Conservation (phyloP, 2,113 vertebrate species). For the Callorhinus ursinus region DNA sequence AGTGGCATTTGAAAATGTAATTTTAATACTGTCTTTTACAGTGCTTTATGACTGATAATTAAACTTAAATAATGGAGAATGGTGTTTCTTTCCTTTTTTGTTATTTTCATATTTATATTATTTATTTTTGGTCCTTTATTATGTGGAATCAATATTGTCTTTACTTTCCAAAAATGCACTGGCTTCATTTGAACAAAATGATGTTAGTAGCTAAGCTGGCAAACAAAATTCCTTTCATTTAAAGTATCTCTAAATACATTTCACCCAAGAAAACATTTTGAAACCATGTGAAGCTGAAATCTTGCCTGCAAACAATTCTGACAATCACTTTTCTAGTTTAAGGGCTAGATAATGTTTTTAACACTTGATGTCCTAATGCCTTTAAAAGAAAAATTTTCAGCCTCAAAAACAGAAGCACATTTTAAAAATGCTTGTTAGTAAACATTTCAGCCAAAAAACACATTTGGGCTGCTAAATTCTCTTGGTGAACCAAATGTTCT, state of each 20-base stretch:
- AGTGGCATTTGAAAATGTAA: constrained; percentile 22
- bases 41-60: background rate
- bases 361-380: constrained; percentile 67
- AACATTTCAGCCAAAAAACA: constrained; percentile 67
- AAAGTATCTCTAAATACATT: constrained; percentile 62
- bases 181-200: constrained; percentile 40
- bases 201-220: constrained; percentile 39
- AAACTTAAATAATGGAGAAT: background rate
- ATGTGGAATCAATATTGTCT: constrained; percentile 22
- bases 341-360: constrained; percentile 71
- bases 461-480: constrained; percentile 72
- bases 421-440: constrained; percentile 66
- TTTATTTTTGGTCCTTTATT: background rate
- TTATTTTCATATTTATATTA: constrained; percentile 24
- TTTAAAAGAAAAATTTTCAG: constrained; percentile 73
- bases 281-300: constrained; percentile 52
- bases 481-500: constrained; percentile 73
- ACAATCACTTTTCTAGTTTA: constrained; percentile 58
- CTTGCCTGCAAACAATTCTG: constrained; percentile 62
- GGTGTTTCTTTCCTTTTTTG: background rate
- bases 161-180: background rate
- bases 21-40: background rate
- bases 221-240: constrained; percentile 60
- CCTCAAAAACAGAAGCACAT: constrained; percentile 61
- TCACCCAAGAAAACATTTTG: constrained; percentile 62